Evolutionary conservation across 2,113 vertebrate genomes (phyloP).

Genomic region (Chamaea fasciata): DNA sequence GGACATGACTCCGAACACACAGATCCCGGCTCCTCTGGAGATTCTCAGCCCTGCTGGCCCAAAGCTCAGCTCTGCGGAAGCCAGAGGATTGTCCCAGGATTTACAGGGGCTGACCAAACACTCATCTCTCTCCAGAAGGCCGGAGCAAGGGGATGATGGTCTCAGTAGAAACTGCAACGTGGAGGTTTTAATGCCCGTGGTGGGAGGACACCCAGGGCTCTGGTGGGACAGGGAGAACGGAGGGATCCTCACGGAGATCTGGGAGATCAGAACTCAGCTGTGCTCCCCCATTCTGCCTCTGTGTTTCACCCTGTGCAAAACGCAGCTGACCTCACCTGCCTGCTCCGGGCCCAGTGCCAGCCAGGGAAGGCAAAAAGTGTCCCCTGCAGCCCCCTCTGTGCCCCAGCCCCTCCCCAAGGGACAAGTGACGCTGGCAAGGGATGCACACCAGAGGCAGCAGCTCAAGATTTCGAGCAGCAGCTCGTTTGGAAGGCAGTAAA

Average conservation of each 20-base stretch:
- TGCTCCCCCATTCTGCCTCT: neutral
- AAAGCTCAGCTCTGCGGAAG: neutral
- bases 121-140: neutral
- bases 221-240: accelerated
- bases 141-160: neutral
- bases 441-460: neutral
- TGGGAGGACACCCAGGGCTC: neutral
- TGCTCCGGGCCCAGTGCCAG: neutral
- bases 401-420: neutral
- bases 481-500: neutral
- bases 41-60: slow-evolving; percentile 17
- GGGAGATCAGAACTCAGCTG: neutral
- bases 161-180: neutral
- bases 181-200: neutral
- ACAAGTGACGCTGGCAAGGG: neutral
- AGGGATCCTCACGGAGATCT: neutral
- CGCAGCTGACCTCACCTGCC: neutral
- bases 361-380: neutral
- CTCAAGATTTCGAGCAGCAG: neutral
- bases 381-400: neutral
- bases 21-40: neutral
- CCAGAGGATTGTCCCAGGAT: slow-evolving; percentile 31
- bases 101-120: neutral
- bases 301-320: neutral
- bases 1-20: neutral